Base-by-base conservation (phyloP, 1,140 invertebrate species). In the Drosophila nigromelanica region DNA sequence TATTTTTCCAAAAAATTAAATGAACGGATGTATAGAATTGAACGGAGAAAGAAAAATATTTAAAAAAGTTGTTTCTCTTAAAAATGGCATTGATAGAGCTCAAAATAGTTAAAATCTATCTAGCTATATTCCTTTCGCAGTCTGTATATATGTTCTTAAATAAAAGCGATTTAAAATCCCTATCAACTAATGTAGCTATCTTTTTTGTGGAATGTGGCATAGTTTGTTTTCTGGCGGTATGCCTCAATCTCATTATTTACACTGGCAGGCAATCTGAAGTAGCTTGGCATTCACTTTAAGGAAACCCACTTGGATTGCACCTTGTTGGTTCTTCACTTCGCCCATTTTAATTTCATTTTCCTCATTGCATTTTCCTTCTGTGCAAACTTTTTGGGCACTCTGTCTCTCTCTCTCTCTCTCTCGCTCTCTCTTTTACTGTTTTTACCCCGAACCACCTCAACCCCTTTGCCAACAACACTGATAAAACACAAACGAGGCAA, bases 401-500 rank as follows among this genome's bases (percentile, higher is more conserved):
- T 18, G 7, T 6, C 27, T 15, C 47, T 42, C 33, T n/a, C 6
- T 5, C 51, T 27, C 3, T 24, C 33, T 24, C 5, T 1, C 18
- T 18, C 18, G 18, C 18, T 18, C 18, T 18, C 21, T 24, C 2
- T 24, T 24, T 24, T 24, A 7, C 33, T 15, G n/a, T 18, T 24
- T 24, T 24, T 4, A 27, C 27, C 27, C 27, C 5, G 0, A 5
- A 2, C 47, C 1, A 7, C 35, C 11, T 7, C 21, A 24, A 5
- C 21, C n/a, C 18, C 43, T 11, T 14, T 62, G 11, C 48, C 18
- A n/a, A 24, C 27, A 15, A 27, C 40, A 61, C 61, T 60, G 56
- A 55, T 58, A 69, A 76, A 76, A 80, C 67, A 80, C 62, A 78
- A 79, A 56, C 78, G 68, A 76, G 78, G 69, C 76, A 76, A 76